Base-by-base conservation (phyloP, 2,113 vertebrate species). In the Anser brachyrhynchus region DNA sequence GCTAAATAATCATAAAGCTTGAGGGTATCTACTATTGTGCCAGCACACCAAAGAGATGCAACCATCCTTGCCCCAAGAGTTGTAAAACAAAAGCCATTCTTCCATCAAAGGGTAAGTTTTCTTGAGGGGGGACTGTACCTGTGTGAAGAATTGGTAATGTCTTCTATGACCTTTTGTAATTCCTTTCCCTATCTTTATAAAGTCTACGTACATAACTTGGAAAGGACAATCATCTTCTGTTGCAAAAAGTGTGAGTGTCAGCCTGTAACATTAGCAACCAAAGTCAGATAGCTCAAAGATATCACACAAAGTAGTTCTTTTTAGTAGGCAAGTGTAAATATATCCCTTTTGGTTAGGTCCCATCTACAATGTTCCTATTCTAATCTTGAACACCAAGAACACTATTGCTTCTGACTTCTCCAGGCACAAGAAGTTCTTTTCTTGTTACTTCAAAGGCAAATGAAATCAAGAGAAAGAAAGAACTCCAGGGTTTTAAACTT, bases 1-100 rank as follows among this genome's bases (percentile, higher is more conserved):
- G 90, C 95, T 94, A 92, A 95, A 96, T 95, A 94, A 93, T 89
- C 94, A 89, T 96, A 93, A 97, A 93, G 89, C 92, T 93, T 90
- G 79, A 95, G 65, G 73, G 49, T 94, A 78, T 87, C 86, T 81
- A 93, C 76, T 86, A 1, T 55, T 84, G 52, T 89, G 73, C 86
- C 80, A 89, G 31, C 73, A 69, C 86, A 90, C 83, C 90, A 87
- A 81, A 69, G 70, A 92, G 76, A 89, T 65, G 69, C 37, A 92
- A 25, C 76, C 37, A 64, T 89, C 69, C n/a, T 49, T 81, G 55
- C 65, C n/a, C 61, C 65, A 87, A 67, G 66, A 84, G 80, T 3
- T 95, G 76, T 87, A 87, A 96, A 90, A 49, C 61, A 94, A 83
- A 88, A 88, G 52, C 46, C 7, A 12, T 84, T 94, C 33, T 89